phyloP scores from a whole-genome alignment of 2,797 vertebrate species.

The Oceanodroma leucorhoa region DNA sequence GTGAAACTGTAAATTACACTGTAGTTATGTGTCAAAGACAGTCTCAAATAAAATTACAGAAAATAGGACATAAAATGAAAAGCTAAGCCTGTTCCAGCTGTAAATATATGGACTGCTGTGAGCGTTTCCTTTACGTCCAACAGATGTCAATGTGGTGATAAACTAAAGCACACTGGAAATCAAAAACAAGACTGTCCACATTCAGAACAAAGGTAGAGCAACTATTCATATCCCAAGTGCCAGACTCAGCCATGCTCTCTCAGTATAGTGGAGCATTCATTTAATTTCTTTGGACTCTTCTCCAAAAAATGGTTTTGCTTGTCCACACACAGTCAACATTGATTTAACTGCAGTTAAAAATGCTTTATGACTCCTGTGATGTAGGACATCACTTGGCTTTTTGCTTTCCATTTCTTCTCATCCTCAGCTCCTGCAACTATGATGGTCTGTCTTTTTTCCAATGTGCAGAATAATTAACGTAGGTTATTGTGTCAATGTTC shows the following conservation, averaged over 20 bases:
- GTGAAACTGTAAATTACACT: not conserved
- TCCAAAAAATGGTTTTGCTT: not conserved
- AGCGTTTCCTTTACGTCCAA: not conserved
- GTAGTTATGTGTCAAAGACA: not conserved
- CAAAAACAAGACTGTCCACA: not conserved
- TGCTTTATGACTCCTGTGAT: not conserved
- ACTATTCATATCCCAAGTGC: fast-evolving
- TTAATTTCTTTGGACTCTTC: not conserved
- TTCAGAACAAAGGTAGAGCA: not conserved
- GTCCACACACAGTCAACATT: not conserved
- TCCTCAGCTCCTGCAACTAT: not conserved
- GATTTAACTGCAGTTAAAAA: not conserved
- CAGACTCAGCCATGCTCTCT: not conserved
- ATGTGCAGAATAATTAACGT: not conserved
- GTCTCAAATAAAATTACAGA: not conserved
- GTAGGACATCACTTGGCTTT: not conserved
- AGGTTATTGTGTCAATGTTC: not conserved
- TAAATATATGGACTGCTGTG: not conserved
- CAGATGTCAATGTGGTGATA: constrained; percentile 18
- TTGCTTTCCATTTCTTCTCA: not conserved
- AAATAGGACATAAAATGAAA: not conserved
- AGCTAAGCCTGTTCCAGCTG: not conserved
- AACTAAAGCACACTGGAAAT: not conserved
- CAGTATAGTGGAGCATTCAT: not conserved
- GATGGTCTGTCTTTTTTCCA: not conserved